Evolutionary conservation across 2,888 invertebrate genomes (phyloP), one percentile per base, ranked within the genome.

Genomic region (Cetonia aurata): DNA sequence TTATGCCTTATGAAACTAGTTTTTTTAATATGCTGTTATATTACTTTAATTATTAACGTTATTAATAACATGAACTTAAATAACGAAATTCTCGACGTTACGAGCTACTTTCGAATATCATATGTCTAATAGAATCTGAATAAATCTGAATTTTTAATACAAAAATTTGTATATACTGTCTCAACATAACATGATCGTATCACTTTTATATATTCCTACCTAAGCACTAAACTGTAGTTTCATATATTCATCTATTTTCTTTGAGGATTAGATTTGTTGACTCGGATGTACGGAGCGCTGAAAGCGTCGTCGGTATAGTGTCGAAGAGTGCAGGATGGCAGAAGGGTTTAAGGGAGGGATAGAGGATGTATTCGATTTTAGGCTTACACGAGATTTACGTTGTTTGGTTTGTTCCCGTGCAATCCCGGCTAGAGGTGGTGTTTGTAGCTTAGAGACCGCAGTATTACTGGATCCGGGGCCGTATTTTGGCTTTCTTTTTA

Each of bases 371-470:
- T 80, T 80, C 81, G 79, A 79, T 80, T 80, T 80, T 76, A 74
- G 76, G 80, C 78, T 80, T 80, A 79, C 75, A 75, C 74, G 77
- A 81, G 81, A 81, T 81, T 81, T 80, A 79, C 77, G 77, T 78
- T 80, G 81, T 80, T 80, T 81, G 80, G 79, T 79, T 80, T 80
- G 69, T 69, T 57, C 69, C 66, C 31, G 72, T 70, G 67, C 71
- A 68, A 68, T 68, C 68, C 71, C 31, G 69, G 69, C 59, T 69
- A 55, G 69, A 69, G 69, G 62, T 69, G 69, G 69, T 62, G 69
- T 69, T 69, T 69, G 60, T 69, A 60, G 69, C 69, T 69, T 69
- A 69, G 44, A 53, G 62, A 69, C 69, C 62, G 69, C 50, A 59
- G 69, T 60, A 69, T 69, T 69, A 69, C 69, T 69, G 59, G 60